A percentile compares a stretch with the other conserved stretches of the same genome.
These are phyloP conservation scores for Rafetus swinhoei DNA, from an alignment of 2,113 vertebrate genomes.

Conservation along the genomic window DNA sequence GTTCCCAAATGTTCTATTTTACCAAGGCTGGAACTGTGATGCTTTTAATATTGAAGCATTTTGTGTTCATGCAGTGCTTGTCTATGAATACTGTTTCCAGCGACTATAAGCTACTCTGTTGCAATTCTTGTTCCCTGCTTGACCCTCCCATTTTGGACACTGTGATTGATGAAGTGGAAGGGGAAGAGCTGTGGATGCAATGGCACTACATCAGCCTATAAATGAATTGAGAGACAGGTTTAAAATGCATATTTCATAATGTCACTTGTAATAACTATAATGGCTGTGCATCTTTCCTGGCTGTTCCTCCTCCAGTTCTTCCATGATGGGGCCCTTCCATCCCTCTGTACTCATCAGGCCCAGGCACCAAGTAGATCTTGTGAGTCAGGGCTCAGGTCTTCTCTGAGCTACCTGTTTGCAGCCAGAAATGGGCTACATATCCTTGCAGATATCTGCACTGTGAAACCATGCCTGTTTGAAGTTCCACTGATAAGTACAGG, in stretches of 20 bases:
- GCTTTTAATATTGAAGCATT: neutral
- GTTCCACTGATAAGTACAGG: neutral
- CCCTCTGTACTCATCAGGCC: neutral
- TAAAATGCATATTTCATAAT: neutral
- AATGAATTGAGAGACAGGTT: neutral
- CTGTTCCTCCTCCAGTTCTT: neutral
- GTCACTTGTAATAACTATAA: neutral
- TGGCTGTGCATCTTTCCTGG: neutral
- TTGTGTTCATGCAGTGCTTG: neutral
- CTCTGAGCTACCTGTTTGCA: neutral
- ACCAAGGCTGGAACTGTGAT: neutral
- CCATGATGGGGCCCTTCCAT: fast-evolving
- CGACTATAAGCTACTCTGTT: neutral
- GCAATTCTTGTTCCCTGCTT: neutral
- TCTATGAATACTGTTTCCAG: neutral
- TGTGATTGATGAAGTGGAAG: neutral
- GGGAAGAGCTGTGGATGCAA: neutral
- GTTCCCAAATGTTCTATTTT: neutral
- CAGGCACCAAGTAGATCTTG: neutral
- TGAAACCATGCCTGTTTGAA: neutral
- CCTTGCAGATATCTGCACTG: neutral
- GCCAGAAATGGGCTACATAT: neutral
- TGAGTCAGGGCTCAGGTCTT: neutral
- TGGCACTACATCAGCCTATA: neutral
- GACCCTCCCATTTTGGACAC: neutral